phyloP scores from a whole-genome alignment of 30 jellyfish, hydroid and myxozoan species.

The Clytia hemisphaerica region DNA sequence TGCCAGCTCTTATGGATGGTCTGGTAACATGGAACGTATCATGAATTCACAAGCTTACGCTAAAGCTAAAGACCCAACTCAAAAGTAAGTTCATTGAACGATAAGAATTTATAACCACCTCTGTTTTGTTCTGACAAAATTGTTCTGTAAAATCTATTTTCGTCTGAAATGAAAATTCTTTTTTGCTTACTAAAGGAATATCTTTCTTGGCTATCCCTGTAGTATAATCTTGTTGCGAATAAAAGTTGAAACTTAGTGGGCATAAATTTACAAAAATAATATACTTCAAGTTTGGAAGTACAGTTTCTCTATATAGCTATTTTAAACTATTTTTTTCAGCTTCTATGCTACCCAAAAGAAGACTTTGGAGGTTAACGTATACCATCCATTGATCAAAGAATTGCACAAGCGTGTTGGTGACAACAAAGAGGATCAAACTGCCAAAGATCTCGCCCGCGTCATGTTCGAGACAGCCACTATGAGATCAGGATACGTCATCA shows the following conservation, averaged over 20 bases:
- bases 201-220: too few relatives aligned
- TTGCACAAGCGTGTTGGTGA: constrained; percentile 57
- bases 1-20: constrained; percentile 98
- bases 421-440: constrained; percentile 76
- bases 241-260: too few relatives aligned
- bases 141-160: neutral
- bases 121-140: neutral
- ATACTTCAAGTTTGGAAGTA: too few relatives aligned
- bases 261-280: too few relatives aligned
- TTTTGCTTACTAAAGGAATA: too few relatives aligned
- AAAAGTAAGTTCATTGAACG: constrained; percentile 64
- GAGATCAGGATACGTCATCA: constrained; percentile 80
- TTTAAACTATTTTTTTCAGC: constrained; percentile 39
- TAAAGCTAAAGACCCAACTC: constrained; percentile 94
- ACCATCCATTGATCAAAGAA: constrained; percentile 96
- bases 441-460: constrained; percentile 80
- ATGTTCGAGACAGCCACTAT: constrained; percentile 96
- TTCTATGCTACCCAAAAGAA: constrained; percentile 96
- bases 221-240: too few relatives aligned
- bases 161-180: too few relatives aligned
- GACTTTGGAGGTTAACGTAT: constrained; percentile 82
- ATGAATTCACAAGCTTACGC: constrained; percentile 99
- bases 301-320: too few relatives aligned
- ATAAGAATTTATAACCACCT: too few relatives aligned
- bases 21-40: constrained; percentile 99